Base-by-base conservation (phyloP, 2,797 vertebrate species). In the Zenarchopterus dispar region DNA sequence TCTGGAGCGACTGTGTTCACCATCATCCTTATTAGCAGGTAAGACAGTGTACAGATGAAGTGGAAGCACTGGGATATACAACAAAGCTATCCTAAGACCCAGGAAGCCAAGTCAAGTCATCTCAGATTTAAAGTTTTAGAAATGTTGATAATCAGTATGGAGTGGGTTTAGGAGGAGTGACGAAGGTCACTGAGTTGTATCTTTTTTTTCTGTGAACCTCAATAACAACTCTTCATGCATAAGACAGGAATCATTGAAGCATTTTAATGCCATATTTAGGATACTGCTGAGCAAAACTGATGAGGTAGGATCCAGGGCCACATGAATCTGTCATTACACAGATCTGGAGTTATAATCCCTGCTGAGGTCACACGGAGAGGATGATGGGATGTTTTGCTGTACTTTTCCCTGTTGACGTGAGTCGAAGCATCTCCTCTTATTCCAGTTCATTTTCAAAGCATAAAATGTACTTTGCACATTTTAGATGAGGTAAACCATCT, bases 1-100 rank as follows among this genome's bases (percentile, higher is more conserved):
- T 92, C 88, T 41, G 86, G 88, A 61, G 82, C 88, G 67, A 73
- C 73, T 1, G 21, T 93, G 56, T 84, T 94, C 73, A 69, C 75
- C 45, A 45, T 93, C 65, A 78, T 94, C 58, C 81, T 94, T 81
- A 80, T 92, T 77, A 90, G 91, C 91, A 92, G 93, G 93, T 94
- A 92, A 92, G 90, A 54, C 22, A 1, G 21, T 21, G 46, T 26
- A 41, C 51, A 70, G 41, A 31, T 13, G 31, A 53, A 24, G 67
- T 56, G 56, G 56, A 70, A 68, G 16, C 22, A 9, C 60, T 74
- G 71, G 46, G 62, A 47, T 63, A 44, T 36, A 61, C 11, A 50
- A 18, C 70, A 50, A 46, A 47, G 22, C 26, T 60, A 36, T 74
- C 43, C n/a, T n/a, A 47, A 44, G 31, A 56, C 55, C 16, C 52